These are phyloP conservation scores for Drymodes brunneopygia DNA, from an alignment of 2,113 vertebrate genomes.

Conservation along the genomic window DNA sequence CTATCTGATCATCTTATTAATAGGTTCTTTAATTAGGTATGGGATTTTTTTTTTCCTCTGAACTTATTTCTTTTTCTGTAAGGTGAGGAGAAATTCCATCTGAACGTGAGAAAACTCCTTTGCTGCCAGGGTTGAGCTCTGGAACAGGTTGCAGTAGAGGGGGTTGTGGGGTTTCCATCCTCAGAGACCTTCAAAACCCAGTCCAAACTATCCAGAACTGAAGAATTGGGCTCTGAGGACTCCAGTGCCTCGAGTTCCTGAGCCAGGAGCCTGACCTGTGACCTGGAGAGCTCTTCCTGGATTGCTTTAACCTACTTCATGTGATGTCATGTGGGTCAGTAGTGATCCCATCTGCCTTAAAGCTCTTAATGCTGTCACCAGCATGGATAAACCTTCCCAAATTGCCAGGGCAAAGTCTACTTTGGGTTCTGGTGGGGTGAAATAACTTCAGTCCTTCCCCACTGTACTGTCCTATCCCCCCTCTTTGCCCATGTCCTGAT, in stretches of 20 bases:
- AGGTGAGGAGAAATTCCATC: neutral
- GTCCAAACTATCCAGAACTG: neutral
- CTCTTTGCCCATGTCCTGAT: neutral
- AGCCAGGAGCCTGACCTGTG: neutral
- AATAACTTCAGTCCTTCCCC: neutral
- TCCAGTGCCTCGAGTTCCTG: neutral
- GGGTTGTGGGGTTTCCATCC: neutral
- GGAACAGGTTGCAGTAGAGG: neutral
- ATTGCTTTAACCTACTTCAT: neutral
- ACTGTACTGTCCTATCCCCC: rapidly evolving
- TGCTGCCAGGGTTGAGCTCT: neutral
- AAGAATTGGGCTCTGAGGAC: neutral
- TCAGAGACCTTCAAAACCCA: neutral
- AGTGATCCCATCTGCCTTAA: neutral
- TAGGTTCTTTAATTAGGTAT: slow-evolving; percentile 14
- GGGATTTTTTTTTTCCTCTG: neutral
- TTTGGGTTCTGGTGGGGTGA: neutral
- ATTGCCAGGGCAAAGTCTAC: neutral
- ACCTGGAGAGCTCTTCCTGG: neutral
- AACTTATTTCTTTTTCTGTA: neutral
- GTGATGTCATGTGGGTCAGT: neutral
- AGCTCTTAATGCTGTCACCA: neutral
- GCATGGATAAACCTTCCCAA: neutral
- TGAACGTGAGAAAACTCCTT: neutral
- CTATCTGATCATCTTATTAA: neutral